Conservation (phyloP, 1,140 invertebrate genomes). For the Drosophila bocki region DNA sequence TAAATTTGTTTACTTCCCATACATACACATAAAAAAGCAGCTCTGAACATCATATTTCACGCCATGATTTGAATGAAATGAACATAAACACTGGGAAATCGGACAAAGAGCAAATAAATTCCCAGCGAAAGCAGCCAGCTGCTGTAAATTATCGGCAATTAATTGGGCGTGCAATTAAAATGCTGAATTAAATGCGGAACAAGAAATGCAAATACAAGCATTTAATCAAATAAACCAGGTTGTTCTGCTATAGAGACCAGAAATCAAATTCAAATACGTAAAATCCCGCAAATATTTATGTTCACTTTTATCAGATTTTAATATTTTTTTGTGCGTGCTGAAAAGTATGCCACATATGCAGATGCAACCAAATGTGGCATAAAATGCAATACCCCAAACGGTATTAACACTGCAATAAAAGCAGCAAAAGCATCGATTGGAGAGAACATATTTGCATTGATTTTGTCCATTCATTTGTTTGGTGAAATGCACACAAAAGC, state of each 20-base stretch:
- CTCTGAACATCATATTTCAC: slow-evolving; percentile 16
- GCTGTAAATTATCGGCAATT: slow-evolving; percentile 67
- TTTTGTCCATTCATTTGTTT: slow-evolving; percentile 25
- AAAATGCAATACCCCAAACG: slow-evolving; percentile 38
- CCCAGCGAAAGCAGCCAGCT: slow-evolving; percentile 32
- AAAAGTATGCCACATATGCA: slow-evolving; percentile 59
- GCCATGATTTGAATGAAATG: slow-evolving; percentile 21
- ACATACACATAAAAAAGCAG: background rate
- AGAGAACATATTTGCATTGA: slow-evolving; percentile 47
- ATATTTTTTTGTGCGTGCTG: slow-evolving; percentile 15
- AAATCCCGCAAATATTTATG: slow-evolving; percentile 53
- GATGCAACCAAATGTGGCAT: slow-evolving; percentile 43
- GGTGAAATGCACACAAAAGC: slow-evolving; percentile 27
- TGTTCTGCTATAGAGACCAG: slow-evolving; percentile 5
- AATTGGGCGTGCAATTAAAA: slow-evolving; percentile 50
- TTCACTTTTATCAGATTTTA: slow-evolving; percentile 25
- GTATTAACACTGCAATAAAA: slow-evolving; percentile 40
- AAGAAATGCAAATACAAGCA: slow-evolving; percentile 12
- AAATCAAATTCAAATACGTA: slow-evolving; percentile 58
- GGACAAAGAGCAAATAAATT: slow-evolving; percentile 34
- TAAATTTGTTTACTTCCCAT: slow-evolving; percentile 28
- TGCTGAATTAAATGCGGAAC: slow-evolving; percentile 25
- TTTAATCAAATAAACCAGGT: slow-evolving; percentile 54
- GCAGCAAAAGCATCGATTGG: slow-evolving; percentile 18
- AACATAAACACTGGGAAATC: slow-evolving; percentile 12